Evolutionary conservation across 2,888 invertebrate genomes (phyloP), one percentile per base, ranked within the genome.

Genomic region (Dynastes tityus): DNA sequence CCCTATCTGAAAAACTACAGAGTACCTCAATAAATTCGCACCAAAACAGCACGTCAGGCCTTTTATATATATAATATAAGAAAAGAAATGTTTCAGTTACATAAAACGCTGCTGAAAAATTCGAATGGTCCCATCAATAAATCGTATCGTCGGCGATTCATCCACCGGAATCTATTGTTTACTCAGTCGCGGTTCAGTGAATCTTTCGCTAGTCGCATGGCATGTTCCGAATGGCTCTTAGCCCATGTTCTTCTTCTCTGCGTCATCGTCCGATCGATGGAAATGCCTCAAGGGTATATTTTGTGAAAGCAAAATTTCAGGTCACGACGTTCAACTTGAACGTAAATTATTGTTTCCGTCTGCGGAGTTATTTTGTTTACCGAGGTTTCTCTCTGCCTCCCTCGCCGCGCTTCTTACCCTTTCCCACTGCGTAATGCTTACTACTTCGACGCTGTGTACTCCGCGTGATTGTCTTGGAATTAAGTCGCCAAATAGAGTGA

Each of bases 261-360:
- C 55, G 55, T 55, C 22, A 4, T 16, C 22, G 55, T n/a, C 67
- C 49, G 67, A 67, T 67, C 40, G 63, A 63, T 45, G 45, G 49
- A 40, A n/a, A 67, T 49, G 45, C 16, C 67, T 67, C 22, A 37
- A 55, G 37, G 37, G 71, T 55, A 71, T 40, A 55, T 37, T 58
- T 55, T 58, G 71, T 51, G 32, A 71, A 71, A 71, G 71, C 55
- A 71, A 67, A 58, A 55, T 71, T 71, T 71, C 55, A 71, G 71
- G 71, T 71, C 71, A 71, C 71, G 40, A 71, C 55, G 16, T 71
- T 71, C 55, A 53, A 58, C 53, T 55, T 13, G 71, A 71, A 71
- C 55, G 71, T 71, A 71, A 71, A 71, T 71, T 71, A 71, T 71
- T 67, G 45, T 67, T 71, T 55, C 71, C 55, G 71, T 71, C 58